Conservation (phyloP, 2,797 vertebrate genomes). For the Lithobates pipiens region DNA sequence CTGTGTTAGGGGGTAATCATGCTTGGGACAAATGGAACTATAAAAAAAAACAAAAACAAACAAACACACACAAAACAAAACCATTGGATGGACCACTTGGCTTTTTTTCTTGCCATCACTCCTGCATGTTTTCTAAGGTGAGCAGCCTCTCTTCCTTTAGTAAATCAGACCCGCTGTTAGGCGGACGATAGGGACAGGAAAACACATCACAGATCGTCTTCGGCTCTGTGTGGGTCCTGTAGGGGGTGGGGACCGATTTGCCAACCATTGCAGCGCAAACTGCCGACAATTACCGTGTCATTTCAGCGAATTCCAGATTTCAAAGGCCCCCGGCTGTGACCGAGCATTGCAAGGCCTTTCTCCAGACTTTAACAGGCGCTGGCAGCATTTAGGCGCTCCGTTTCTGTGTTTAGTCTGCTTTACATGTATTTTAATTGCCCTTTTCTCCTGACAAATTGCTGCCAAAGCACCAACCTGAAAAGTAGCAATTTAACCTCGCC, state of each 20-base stretch:
- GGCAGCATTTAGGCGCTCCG: neutral
- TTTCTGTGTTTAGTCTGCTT: neutral
- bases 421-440: conserved; percentile 26
- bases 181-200: neutral
- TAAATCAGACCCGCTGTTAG: too few species aligned
- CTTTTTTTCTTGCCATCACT: too few species aligned
- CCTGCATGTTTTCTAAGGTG: too few species aligned
- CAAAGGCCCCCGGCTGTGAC: conserved; percentile 40
- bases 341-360: conserved; percentile 11
- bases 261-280: conserved; percentile 3
- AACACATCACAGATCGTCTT: neutral
- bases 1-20: too few species aligned
- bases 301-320: conserved; percentile 31
- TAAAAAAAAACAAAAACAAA: too few species aligned
- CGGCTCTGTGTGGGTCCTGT: neutral
- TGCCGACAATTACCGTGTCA: conserved; percentile 30
- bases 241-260: neutral
- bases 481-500: neutral
- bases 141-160: too few species aligned
- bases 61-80: too few species aligned
- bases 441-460: conserved; percentile 24
- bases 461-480: neutral
- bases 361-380: neutral
- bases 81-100: too few species aligned
- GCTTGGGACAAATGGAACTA: too few species aligned